These are phyloP conservation scores for Xanthorhoe spadicearia DNA, from an alignment of 2,888 invertebrate species.

Conservation along the genomic window DNA sequence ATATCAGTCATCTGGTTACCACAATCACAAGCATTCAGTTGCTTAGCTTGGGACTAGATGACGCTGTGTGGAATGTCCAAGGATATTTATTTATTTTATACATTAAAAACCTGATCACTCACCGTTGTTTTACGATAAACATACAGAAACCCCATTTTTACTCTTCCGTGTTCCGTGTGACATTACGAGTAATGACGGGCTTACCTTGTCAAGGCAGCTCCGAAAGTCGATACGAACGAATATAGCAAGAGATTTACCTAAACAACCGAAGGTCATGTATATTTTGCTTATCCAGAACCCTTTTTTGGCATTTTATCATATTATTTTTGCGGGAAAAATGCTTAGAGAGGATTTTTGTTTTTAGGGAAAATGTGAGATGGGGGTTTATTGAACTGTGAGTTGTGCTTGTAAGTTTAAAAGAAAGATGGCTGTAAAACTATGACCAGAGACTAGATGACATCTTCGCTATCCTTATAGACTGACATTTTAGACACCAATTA, in stretches of 20 bases:
- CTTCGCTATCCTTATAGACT: no score
- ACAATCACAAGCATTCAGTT: no score
- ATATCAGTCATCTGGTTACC: no score
- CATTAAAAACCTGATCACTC: no score
- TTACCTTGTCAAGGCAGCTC: constrained; percentile 25
- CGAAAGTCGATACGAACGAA: constrained; percentile 28
- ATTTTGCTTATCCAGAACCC: constrained; percentile 9
- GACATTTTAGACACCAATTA: no score
- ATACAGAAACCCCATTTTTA: background rate
- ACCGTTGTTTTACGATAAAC: background rate
- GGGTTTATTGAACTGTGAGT: no score
- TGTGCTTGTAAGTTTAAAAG: no score
- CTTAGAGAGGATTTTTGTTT: background rate
- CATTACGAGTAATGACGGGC: constrained; percentile 28
- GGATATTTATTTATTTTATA: no score
- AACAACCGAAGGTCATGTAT: constrained; percentile 11
- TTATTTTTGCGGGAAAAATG: background rate
- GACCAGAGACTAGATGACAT: no score
- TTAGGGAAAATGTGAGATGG: background rate
- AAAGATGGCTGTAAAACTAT: no score
- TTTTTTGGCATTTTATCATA: constrained; percentile 4
- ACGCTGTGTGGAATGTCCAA: no score
- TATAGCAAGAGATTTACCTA: constrained; percentile 3
- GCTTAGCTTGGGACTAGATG: no score
- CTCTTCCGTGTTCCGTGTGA: constrained; percentile 5